Base-by-base conservation (phyloP, 2,797 vertebrate genomes). In the Champsocephalus esox region DNA sequence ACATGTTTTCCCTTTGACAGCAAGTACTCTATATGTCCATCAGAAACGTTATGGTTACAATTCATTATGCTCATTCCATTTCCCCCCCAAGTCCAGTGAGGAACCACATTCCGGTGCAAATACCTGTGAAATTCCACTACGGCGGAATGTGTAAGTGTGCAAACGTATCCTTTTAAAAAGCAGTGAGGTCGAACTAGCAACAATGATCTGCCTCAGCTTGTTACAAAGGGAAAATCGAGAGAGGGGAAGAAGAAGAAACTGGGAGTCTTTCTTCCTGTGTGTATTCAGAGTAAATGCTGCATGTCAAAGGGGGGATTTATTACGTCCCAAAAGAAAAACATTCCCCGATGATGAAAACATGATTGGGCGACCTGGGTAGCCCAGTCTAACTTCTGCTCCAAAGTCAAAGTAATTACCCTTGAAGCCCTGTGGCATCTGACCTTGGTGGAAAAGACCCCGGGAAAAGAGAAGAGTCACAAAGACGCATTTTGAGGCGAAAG, bases 201-300 rank as follows among this genome's bases (percentile, higher is more conserved):
- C 92, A 92, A 88, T 82, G 88, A 94, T 94, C 90, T 95, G 93
- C 88, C 93, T 92, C 87, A 69, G 94, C 94, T 94, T 95, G 94
- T 95, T 93, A 90, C 90, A 89, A 91, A 81, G 81, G 71, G 66
- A 79, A 83, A 83, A 93, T 93, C 88, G 66, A 78, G 75, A 86
- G 69, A 72, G 73, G 67, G 85, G 55, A 17, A 38, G 60, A 16
- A 45, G 56, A 83, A 80, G 85, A 82, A 83, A 17, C 51, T 6
- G 43, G 67, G 72, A n/a, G 67, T 82, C 81, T 92, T 93, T 94
- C 83, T 92, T 92, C 86, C 91, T 87, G 79, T 87, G 88, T 83
- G 83, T 89, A 93, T 94, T 93, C 90, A 93, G 82, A 87, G 89
- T 90, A 93, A 94, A 94, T 91, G 92, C 90, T 90, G 89, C 93